Base-by-base conservation (phyloP, 2,113 vertebrate species). In the Gyps fulvus region DNA sequence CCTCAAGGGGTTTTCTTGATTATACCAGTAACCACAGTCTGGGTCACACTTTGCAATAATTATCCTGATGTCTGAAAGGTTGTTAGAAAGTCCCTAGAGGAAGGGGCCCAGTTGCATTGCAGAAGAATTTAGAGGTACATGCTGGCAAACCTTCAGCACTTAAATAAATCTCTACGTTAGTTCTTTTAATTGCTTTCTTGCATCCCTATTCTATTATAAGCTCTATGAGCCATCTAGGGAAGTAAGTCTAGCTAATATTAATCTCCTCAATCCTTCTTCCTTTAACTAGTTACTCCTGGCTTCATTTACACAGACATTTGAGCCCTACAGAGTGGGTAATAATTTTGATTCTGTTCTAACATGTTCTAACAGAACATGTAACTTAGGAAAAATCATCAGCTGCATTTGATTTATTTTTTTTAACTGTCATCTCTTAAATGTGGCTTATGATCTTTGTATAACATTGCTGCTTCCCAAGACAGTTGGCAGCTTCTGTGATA, bases 161-260 rank as follows among this genome's bases (percentile, higher is more conserved):
- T 20, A 78, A 57, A 90, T 92, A 89, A 95, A 90, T 93, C 83
- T 95, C 90, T 81, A 86, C 95, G 94, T 95, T 93, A 69, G 81
- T 92, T 93, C 92, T 93, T 93, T 65, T 93, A 97, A 97, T 96
- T 96, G 96, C 94, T 95, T 97, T 91, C 96, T 78, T 89, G 87
- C 81, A 83, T 97, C 91, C 89, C 83, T 22, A 1, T 87, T 93
- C 91, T 87, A 59, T 91, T 97, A 12, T 67, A 84, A 89, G 93
- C 86, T 95, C 89, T 45, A 11, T 61, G 91, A 96, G 92, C 92
- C 89, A 93, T 81, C 91, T 22, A 84, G 93, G 89, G 90, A 95
- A 93, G 97, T 34, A 54, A 89, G 57, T 76, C 84, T 71, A 31
- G 91, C 80, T 95, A 61, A 52, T 55, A 79, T 52, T 95, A 83